Base-by-base conservation (phyloP, 2,113 vertebrate species). In the Murina feae region DNA sequence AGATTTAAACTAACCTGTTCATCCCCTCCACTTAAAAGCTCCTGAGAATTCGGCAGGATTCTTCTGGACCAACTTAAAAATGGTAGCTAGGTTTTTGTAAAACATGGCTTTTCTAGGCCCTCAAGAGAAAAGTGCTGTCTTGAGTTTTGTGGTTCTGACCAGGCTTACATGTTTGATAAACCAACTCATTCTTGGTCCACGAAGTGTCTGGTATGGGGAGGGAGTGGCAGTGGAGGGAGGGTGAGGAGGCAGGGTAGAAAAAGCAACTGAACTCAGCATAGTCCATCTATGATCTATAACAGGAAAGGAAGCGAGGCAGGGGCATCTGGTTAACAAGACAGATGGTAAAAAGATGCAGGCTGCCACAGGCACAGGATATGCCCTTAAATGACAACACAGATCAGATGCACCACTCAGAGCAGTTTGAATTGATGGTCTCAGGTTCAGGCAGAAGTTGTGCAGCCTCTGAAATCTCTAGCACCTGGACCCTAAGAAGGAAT, bases 271-370 rank as follows among this genome's bases (percentile, higher is more conserved):
- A 81, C 25, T 93, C 66, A 44, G 20, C 63, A 42, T 9, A 58
- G 63, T 51, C 68, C 72, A 28, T 39, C 42, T 97, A 65, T 90
- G 90, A 95, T 32, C 97, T 97, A 96, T 47, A 96, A 93, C 93
- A 83, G 44, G 94, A 94, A 95, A 95, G 95, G 95, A 47, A 87
- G 88, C 86, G 58, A 58, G 42, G 2, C 47, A 21, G 63, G 66
- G 60, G 66, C 60, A 87, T 74, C 49, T 90, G 90, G 47, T 60
- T 88, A 53, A 68, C 20, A 55, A 82, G 44, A 80, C n/a, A 42
- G 20, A 83, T 80, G 74, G 53, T 90, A 35, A 58, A 75, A 86
- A 51, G 63, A 82, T 55, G 53, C 25, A 89, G 91, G 74, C 39
- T 89, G 51, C 86, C 63, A 12, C 1, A 20, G 96, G 85, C 55